Percentiles rank a stretch among this genome's conserved stretches.
Conservation (phyloP, 2,113 vertebrate genomes). For the Dasyornis broadbenti region DNA sequence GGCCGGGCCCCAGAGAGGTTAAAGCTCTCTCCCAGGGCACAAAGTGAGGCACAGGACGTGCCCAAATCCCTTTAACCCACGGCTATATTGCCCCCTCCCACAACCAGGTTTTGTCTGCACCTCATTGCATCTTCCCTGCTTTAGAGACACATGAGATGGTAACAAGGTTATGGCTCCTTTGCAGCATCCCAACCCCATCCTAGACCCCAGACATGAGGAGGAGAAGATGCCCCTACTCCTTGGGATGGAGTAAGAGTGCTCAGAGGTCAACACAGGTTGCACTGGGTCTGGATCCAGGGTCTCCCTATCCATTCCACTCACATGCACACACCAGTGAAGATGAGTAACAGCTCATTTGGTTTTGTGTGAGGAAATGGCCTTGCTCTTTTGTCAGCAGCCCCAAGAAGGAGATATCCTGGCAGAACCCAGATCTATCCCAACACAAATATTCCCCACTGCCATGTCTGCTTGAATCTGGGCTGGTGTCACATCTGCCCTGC, state of each 20-base stretch:
- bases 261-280: neutral
- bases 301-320: neutral
- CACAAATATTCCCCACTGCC: neutral
- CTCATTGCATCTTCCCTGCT: neutral
- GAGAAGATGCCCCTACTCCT: neutral
- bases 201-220: neutral
- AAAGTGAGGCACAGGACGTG: neutral
- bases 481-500: neutral
- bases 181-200: neutral
- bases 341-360: neutral
- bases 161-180: neutral
- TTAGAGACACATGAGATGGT: neutral
- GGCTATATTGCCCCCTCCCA: fast-evolving
- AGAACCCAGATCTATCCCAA: neutral
- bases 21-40: neutral
- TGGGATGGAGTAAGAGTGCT: neutral
- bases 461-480: neutral
- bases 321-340: neutral
- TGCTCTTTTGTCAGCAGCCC: neutral
- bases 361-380: neutral
- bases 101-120: neutral
- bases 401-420: neutral
- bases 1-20: neutral
- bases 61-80: neutral
- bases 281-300: neutral